Evolutionary conservation across 2,888 invertebrate species (phyloP).

Genomic region (Magallana nippona): DNA sequence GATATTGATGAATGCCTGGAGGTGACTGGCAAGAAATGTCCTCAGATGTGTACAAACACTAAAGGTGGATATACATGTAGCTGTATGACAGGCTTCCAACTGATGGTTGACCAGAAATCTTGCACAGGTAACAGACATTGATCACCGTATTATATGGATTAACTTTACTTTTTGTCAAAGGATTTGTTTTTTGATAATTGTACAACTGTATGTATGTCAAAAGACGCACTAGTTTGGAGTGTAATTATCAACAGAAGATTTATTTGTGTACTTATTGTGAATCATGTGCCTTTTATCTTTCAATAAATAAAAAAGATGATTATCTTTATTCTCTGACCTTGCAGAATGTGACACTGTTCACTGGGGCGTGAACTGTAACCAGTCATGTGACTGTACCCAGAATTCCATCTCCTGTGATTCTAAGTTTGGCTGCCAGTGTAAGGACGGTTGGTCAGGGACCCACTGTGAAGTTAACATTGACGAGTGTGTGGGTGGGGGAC

Average conservation of each 20-base stretch:
- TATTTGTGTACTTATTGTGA: too few species aligned
- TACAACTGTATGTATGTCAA: too few species aligned
- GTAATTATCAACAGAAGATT: too few species aligned
- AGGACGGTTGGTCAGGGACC: slow-evolving; percentile 38
- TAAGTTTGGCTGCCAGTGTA: slow-evolving; percentile 33
- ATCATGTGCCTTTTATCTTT: not conserved
- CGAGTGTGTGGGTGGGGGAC: slow-evolving; percentile 12
- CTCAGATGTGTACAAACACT: slow-evolving; percentile 56
- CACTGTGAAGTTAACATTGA: slow-evolving; percentile 34
- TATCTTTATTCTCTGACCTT: not conserved
- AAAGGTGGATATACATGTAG: slow-evolving; percentile 53
- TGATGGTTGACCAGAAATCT: slow-evolving; percentile 50
- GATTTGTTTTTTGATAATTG: too few species aligned
- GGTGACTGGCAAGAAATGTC: slow-evolving; percentile 47
- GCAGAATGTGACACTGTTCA: slow-evolving; percentile 28
- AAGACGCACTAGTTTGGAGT: too few species aligned
- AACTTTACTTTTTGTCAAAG: too few species aligned
- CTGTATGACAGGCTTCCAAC: slow-evolving; percentile 54
- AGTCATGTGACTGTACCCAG: slow-evolving; percentile 32
- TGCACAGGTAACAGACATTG: slow-evolving; percentile 40
- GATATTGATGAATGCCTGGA: slow-evolving; percentile 57
- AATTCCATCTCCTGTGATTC: slow-evolving; percentile 31
- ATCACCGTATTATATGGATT: too few species aligned
- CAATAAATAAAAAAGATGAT: not conserved
- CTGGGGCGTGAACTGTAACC: slow-evolving; percentile 38